phyloP scores from a whole-genome alignment of 2,113 vertebrate species.

The Phalacrocorax aristotelis region DNA sequence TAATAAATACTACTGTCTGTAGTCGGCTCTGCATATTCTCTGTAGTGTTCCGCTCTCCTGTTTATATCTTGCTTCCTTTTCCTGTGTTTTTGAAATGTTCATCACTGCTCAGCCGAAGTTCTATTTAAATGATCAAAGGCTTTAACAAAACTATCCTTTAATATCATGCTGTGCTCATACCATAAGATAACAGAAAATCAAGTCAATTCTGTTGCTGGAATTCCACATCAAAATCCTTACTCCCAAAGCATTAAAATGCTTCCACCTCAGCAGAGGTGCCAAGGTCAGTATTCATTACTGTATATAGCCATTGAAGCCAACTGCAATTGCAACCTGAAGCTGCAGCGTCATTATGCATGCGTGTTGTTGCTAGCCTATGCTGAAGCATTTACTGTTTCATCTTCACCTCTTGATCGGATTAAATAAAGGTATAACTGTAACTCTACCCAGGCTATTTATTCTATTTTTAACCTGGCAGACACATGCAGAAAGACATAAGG shows the following conservation, averaged over 20 bases:
- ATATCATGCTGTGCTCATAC: not conserved
- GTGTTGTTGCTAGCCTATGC: not conserved
- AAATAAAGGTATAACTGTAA: not conserved
- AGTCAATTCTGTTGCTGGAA: not conserved
- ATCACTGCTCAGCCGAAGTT: not conserved
- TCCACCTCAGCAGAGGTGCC: not conserved
- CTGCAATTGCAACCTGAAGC: not conserved
- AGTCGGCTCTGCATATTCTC: not conserved
- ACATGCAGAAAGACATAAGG: rapidly evolving
- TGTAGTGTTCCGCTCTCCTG: not conserved
- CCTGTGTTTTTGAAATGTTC: not conserved
- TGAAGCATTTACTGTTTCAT: not conserved
- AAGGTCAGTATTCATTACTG: not conserved
- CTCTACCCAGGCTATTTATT: not conserved
- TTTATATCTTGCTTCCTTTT: not conserved
- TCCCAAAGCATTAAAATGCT: not conserved
- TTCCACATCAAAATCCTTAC: not conserved
- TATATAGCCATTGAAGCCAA: not conserved
- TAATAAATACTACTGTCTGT: not conserved
- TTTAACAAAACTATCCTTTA: not conserved
- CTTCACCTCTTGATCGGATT: slow-evolving; percentile 14
- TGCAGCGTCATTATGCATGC: not conserved
- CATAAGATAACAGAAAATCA: not conserved
- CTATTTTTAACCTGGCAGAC: not conserved
- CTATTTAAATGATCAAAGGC: not conserved